Conservation (phyloP, 2,888 invertebrate genomes). For the Oithona nana region DNA sequence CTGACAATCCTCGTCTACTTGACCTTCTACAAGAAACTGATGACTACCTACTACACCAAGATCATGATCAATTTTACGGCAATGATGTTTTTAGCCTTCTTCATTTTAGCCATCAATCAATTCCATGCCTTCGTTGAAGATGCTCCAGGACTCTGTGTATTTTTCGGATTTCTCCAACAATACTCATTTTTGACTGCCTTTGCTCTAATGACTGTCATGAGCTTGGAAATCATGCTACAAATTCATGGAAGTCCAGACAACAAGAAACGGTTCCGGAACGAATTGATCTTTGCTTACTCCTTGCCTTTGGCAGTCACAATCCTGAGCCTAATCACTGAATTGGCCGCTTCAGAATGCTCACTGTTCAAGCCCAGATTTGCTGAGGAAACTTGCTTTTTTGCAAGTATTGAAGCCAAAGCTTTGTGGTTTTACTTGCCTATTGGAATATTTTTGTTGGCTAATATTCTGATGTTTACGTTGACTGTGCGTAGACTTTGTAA, state of each 20-base stretch:
- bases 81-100: too few relatives aligned
- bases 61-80: too few relatives aligned
- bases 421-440: background rate
- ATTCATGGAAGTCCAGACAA: too few relatives aligned
- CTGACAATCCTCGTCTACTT: too few relatives aligned
- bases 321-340: background rate
- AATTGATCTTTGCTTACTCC: background rate
- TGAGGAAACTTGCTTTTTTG: constrained; percentile 1
- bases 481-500: background rate
- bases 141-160: too few relatives aligned
- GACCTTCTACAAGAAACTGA: too few relatives aligned
- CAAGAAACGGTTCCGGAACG: background rate
- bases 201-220: constrained; percentile 5
- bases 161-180: background rate
- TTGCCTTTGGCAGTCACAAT: background rate
- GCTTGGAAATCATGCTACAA: background rate
- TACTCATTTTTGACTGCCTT: background rate
- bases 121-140: too few relatives aligned
- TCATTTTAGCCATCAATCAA: too few relatives aligned
- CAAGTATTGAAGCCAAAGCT: background rate
- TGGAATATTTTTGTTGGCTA: background rate
- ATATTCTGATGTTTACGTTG: background rate
- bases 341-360: background rate
- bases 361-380: background rate
- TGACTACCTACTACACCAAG: too few relatives aligned